Conservation (phyloP, 1,140 invertebrate genomes). For the Pectinophora gossypiella region DNA sequence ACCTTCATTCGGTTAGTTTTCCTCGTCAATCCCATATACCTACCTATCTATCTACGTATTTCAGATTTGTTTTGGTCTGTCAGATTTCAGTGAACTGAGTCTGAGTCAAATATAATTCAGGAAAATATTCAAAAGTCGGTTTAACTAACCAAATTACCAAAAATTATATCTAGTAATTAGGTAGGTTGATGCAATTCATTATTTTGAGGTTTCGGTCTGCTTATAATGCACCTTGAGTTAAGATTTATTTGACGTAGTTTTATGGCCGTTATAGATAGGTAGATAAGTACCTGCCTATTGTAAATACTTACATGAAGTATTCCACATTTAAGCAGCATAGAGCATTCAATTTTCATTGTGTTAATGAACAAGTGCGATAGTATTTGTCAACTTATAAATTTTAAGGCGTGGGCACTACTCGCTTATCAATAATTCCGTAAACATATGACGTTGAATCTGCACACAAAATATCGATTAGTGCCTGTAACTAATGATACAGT, state of each 20-base stretch:
- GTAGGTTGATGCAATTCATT: too few species aligned
- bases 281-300: background rate
- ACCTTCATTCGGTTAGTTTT: too few species aligned
- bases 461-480: background rate
- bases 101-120: too few species aligned
- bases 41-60: too few species aligned
- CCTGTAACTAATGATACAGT: background rate
- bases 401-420: background rate
- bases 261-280: background rate
- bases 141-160: too few species aligned
- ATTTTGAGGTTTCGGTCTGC: too few species aligned
- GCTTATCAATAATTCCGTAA: background rate
- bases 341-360: too few species aligned
- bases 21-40: too few species aligned
- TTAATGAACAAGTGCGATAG: background rate
- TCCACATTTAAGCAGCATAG: background rate
- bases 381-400: background rate
- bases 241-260: background rate
- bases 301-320: background rate
- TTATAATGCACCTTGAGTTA: background rate
- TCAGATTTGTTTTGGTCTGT: too few species aligned
- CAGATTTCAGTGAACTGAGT: too few species aligned
- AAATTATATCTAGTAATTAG: too few species aligned
- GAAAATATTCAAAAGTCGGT: too few species aligned
- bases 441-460: background rate